Conservation (phyloP, 2,797 vertebrate genomes). For the Argyrosomus regius region DNA sequence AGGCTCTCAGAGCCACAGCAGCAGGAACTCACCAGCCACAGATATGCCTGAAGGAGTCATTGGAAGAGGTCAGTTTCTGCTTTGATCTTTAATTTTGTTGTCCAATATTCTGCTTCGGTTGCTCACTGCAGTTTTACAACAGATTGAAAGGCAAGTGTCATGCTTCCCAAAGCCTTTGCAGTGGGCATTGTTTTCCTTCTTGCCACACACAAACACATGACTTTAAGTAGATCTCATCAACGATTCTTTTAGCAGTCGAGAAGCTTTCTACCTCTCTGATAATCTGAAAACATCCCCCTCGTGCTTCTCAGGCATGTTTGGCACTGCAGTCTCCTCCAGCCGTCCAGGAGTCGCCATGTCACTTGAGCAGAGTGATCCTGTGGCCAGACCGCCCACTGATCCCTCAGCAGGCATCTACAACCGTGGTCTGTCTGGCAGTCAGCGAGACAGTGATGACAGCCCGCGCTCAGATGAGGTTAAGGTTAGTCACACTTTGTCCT, state of each 20-base stretch:
- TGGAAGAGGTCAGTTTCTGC: conserved; percentile 88
- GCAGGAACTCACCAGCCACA: conserved; percentile 71
- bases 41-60: conserved; percentile 88
- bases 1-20: conserved; percentile 75
- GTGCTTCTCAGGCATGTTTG: conserved; percentile 88
- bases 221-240: neutral
- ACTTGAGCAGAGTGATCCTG: conserved; percentile 75
- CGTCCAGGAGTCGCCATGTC: conserved; percentile 68
- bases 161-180: neutral
- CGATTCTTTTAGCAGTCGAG: neutral
- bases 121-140: conserved; percentile 24
- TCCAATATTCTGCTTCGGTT: neutral
- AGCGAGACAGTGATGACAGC: conserved; percentile 63
- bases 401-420: conserved; percentile 78
- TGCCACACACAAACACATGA: neutral
- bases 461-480: conserved; percentile 75
- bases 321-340: conserved; percentile 66
- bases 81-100: neutral
- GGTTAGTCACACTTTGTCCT: conserved; percentile 74
- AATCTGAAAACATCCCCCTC: neutral
- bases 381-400: conserved; percentile 68
- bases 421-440: conserved; percentile 73
- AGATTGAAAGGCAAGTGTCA: conserved; percentile 5
- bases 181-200: conserved; percentile 3
- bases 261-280: neutral